These are phyloP conservation scores for Aselliscus stoliczkanus DNA, from an alignment of 2,797 vertebrate genomes.

Conservation along the genomic window DNA sequence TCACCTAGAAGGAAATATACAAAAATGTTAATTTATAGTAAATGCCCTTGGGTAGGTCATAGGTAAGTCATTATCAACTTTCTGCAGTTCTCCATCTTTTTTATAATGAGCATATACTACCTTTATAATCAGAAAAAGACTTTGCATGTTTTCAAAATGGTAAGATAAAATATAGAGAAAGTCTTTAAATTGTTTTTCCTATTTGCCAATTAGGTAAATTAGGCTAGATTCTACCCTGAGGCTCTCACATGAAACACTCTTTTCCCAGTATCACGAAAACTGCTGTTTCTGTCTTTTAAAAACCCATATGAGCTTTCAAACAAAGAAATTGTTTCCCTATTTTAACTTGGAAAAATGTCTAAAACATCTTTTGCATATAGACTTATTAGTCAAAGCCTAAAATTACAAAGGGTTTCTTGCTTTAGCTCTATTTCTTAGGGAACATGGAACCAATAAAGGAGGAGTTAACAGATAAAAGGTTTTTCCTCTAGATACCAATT, in stretches of 20 bases:
- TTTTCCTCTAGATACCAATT: slow-evolving; percentile 67
- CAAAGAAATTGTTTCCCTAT: slow-evolving; percentile 5
- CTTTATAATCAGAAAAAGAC: neutral
- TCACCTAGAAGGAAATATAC: neutral
- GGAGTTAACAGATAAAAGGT: slow-evolving; percentile 68
- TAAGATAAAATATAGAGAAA: slow-evolving; percentile 19
- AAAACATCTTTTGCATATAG: slow-evolving; percentile 36
- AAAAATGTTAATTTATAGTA: neutral
- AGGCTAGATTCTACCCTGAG: neutral
- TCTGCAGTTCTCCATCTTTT: neutral
- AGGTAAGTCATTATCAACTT: neutral
- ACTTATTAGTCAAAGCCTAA: slow-evolving; percentile 57
- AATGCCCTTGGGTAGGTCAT: neutral
- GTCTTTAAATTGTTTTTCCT: neutral
- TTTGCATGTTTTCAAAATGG: slow-evolving; percentile 1
- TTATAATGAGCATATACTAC: neutral
- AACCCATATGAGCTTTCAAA: slow-evolving; percentile 16
- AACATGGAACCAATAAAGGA: slow-evolving; percentile 54
- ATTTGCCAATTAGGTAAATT: slow-evolving; percentile 17
- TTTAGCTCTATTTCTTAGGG: slow-evolving; percentile 60
- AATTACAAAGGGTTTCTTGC: slow-evolving; percentile 45
- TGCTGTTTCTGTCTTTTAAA: slow-evolving; percentile 38
- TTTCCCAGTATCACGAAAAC: slow-evolving; percentile 28
- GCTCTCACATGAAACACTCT: neutral
- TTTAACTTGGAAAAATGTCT: slow-evolving; percentile 37